These are phyloP conservation scores for Hippoglossus hippoglossus DNA, from an alignment of 2,797 vertebrate species.

Conservation along the genomic window DNA sequence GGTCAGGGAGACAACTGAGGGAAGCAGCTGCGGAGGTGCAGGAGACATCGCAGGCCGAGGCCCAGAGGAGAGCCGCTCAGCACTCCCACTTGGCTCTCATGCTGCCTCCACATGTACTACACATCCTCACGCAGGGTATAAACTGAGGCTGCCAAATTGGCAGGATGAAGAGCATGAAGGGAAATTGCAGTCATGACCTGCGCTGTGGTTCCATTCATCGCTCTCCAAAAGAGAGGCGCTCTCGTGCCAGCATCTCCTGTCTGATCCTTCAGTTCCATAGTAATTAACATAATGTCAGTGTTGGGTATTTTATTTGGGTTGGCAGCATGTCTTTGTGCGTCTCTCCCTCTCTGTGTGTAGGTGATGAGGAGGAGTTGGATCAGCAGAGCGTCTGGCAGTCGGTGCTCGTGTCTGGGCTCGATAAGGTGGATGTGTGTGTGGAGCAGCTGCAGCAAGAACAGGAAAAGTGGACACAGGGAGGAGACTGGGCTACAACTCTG, in stretches of 20 bases:
- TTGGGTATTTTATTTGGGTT: constrained; percentile 31
- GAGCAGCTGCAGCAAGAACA: constrained; percentile 81
- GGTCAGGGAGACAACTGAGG: constrained; percentile 76
- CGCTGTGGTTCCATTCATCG: constrained; percentile 5
- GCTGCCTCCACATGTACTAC: constrained; percentile 73
- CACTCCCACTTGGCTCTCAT: constrained; percentile 69
- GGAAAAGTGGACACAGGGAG: constrained; percentile 68
- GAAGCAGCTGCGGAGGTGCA: constrained; percentile 76
- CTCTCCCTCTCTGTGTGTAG: constrained; percentile 67
- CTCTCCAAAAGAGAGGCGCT: constrained; percentile 14
- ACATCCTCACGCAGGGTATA: constrained; percentile 78
- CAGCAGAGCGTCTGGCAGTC: constrained; percentile 81
- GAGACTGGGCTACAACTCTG: constrained; percentile 50
- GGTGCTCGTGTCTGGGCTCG: constrained; percentile 79
- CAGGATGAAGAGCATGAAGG: constrained; percentile 9
- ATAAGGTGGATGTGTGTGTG: constrained; percentile 80
- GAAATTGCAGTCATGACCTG: constrained; percentile 31
- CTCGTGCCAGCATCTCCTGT: constrained; percentile 5
- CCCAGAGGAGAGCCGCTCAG: constrained; percentile 79
- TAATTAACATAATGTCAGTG: constrained; percentile 32
- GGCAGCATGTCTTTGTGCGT: constrained; percentile 33
- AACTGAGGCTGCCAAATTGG: constrained; percentile 12
- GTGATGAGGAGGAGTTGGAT: constrained; percentile 87
- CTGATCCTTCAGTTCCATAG: constrained; percentile 2
- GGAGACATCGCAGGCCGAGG: constrained; percentile 74